Evolutionary conservation across 1,140 invertebrate genomes (phyloP).

Genomic region (Bombyx mandarina): DNA sequence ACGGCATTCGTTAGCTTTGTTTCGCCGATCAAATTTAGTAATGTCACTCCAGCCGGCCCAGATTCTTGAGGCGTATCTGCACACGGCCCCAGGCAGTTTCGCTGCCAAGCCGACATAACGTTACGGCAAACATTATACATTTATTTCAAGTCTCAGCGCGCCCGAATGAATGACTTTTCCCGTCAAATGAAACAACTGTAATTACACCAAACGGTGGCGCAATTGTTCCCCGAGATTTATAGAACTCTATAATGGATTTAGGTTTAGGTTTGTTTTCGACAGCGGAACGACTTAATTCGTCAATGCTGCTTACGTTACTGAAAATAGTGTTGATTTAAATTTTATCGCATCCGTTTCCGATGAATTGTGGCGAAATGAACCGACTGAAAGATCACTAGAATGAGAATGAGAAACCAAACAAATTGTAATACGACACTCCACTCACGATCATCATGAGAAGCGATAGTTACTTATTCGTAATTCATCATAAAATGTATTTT

Average conservation of each 20-base stretch:
- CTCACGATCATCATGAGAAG: too few species aligned
- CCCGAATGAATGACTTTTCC: slow-evolving; percentile 46
- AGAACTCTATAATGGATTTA: too few species aligned
- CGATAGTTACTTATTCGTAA: too few species aligned
- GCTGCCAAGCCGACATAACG: slow-evolving; percentile 55
- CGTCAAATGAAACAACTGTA: slow-evolving; percentile 39
- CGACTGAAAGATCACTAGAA: background rate
- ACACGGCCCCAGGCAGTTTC: slow-evolving; percentile 48
- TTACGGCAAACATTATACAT: slow-evolving; percentile 50
- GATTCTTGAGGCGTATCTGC: slow-evolving; percentile 57
- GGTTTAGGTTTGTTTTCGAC: too few species aligned
- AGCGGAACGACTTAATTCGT: too few species aligned
- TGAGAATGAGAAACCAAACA: too few species aligned
- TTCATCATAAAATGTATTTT: too few species aligned
- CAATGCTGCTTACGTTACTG: too few species aligned
- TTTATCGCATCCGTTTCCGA: background rate
- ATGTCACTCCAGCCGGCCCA: slow-evolving; percentile 66
- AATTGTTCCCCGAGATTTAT: slow-evolving; percentile 2
- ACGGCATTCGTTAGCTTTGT: slow-evolving; percentile 53
- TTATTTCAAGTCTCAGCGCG: slow-evolving; percentile 31
- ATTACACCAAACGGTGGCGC: slow-evolving; percentile 12
- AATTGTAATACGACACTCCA: too few species aligned
- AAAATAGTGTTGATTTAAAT: background rate
- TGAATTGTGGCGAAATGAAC: background rate
- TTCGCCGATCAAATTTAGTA: slow-evolving; percentile 64